Evolutionary conservation across 2,113 vertebrate genomes (phyloP).

Genomic region (Rousettus leschenaultii): DNA sequence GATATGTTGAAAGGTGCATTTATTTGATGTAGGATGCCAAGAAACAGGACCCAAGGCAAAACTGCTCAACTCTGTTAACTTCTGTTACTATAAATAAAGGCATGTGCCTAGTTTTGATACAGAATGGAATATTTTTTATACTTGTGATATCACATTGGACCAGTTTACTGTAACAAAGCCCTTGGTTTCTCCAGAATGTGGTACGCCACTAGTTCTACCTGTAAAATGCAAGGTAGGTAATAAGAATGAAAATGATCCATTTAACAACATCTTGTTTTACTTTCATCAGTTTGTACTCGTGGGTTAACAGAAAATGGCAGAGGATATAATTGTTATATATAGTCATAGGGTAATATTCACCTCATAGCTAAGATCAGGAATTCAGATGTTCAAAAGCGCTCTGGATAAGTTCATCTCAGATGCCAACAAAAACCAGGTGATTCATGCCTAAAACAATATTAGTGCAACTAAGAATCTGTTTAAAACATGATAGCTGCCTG

Average conservation of each 20-base stretch:
- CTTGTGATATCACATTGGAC: conserved; percentile 85
- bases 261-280: conserved; percentile 60
- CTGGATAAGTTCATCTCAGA: conserved; percentile 66
- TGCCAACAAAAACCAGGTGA: conserved; percentile 69
- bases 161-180: conserved; percentile 85
- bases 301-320: conserved; percentile 42
- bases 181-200: conserved; percentile 74
- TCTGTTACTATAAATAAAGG: conserved; percentile 86
- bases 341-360: conserved; percentile 61
- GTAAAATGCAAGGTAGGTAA: conserved; percentile 76
- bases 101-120: conserved; percentile 89
- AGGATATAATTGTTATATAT: background rate
- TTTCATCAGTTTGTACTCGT: conserved; percentile 65
- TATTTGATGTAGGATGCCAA: conserved; percentile 75
- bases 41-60: conserved; percentile 77
- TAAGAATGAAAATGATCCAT: conserved; percentile 54
- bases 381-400: conserved; percentile 47
- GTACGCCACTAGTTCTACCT: conserved; percentile 66
- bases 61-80: conserved; percentile 77
- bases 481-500: conserved; percentile 48
- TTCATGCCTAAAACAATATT: conserved; percentile 57
- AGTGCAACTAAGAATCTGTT: conserved; percentile 40
- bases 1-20: conserved; percentile 65
- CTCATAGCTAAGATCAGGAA: conserved; percentile 40
- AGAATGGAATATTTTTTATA: conserved; percentile 90